These are phyloP conservation scores for Euwallacea similis DNA, from an alignment of 1,140 invertebrate species.

Conservation along the genomic window DNA sequence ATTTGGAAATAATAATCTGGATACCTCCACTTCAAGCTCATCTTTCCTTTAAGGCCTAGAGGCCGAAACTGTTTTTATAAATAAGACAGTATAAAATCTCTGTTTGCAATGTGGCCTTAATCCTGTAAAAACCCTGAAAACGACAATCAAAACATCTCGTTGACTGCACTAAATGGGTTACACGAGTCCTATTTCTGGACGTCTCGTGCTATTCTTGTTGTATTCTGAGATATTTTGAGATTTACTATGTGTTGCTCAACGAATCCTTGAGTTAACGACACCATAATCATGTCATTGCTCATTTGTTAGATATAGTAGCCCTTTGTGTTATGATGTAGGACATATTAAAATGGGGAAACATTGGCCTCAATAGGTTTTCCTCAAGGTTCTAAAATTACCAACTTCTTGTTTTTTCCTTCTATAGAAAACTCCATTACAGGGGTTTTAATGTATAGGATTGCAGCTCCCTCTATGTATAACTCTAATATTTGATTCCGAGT, in stretches of 20 bases:
- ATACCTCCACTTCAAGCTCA: not conserved
- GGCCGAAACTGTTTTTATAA: not conserved
- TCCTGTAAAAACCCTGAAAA: not conserved
- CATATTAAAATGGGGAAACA: no score
- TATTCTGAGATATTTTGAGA: not conserved
- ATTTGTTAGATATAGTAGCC: no score
- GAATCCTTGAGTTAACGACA: constrained; percentile 1
- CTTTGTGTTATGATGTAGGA: no score
- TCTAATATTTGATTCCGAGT: no score
- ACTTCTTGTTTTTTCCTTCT: no score
- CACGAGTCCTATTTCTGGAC: not conserved
- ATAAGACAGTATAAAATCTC: not conserved
- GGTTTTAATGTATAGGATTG: no score
- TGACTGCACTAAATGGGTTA: not conserved
- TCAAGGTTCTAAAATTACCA: no score
- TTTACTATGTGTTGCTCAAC: not conserved
- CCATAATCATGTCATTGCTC: no score
- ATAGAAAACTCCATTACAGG: no score
- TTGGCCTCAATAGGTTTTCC: no score
- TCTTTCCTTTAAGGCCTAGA: not conserved
- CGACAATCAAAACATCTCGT: not conserved
- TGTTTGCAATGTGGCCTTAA: not conserved
- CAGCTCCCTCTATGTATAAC: no score
- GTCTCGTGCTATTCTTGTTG: not conserved
- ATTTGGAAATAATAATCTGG: not conserved